Evolutionary conservation across 2,113 vertebrate genomes (phyloP).

Genomic region (Emydocephalus ijimae): DNA sequence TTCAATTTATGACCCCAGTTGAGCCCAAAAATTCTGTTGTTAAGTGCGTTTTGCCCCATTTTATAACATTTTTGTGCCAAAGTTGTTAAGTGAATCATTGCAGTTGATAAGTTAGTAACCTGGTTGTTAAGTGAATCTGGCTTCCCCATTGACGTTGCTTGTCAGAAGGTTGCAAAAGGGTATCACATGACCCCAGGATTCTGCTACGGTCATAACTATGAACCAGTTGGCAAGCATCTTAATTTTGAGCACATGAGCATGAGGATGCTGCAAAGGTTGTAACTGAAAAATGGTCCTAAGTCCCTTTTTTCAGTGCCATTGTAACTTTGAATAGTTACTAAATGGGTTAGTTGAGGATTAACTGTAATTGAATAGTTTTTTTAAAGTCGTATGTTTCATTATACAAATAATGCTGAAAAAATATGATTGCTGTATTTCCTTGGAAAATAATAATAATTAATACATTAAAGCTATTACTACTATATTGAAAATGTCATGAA

Average conservation of each 20-base stretch:
- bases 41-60: background rate
- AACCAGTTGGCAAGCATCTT: background rate
- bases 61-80: background rate
- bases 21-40: background rate
- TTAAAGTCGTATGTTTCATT: conserved; percentile 25
- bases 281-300: background rate
- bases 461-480: background rate
- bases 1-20: background rate
- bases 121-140: background rate
- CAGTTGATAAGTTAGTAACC: background rate
- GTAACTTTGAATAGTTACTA: background rate
- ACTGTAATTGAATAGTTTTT: background rate
- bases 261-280: background rate
- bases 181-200: background rate
- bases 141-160: background rate
- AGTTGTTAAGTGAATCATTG: background rate
- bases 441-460: background rate
- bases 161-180: background rate
- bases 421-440: background rate
- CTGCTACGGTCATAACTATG: background rate
- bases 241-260: background rate
- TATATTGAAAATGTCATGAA: background rate
- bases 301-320: background rate
- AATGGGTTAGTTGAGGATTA: too few species aligned
- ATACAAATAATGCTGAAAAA: conserved; percentile 28